Evolutionary conservation across 2,113 vertebrate genomes (phyloP).

Genomic region (Oriolus oriolus): DNA sequence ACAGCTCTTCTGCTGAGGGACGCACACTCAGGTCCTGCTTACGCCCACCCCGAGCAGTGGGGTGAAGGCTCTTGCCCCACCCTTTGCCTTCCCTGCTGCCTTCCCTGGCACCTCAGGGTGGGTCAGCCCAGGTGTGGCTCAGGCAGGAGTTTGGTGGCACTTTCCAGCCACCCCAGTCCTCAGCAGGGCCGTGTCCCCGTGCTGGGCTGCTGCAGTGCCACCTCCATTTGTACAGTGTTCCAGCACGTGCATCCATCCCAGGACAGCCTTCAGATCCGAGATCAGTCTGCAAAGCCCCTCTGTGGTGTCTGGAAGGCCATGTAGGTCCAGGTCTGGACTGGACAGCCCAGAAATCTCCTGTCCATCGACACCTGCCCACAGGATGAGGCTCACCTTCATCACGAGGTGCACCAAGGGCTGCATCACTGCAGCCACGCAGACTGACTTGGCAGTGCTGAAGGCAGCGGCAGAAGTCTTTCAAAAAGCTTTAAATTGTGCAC

Average conservation of each 20-base stretch:
- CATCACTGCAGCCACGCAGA: fast-evolving
- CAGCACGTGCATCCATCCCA: fast-evolving
- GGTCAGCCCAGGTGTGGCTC: background rate
- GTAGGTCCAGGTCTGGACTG: background rate
- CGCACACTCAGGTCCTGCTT: fast-evolving
- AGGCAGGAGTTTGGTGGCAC: background rate
- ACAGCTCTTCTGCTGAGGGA: background rate
- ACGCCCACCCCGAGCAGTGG: fast-evolving
- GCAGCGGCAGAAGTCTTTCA: fast-evolving
- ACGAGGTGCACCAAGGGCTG: too few species aligned
- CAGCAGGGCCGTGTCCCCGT: fast-evolving
- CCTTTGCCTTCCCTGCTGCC: background rate
- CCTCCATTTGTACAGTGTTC: fast-evolving
- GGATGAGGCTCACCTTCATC: background rate
- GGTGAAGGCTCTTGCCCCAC: fast-evolving
- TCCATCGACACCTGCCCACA: fast-evolving
- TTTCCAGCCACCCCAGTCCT: background rate
- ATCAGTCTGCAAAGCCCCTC: background rate
- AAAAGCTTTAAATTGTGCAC: background rate
- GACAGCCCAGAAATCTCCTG: background rate
- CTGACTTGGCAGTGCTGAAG: background rate
- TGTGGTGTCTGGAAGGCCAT: fast-evolving
- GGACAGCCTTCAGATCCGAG: fast-evolving
- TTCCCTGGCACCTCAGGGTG: background rate
- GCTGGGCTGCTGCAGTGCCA: background rate